Conservation (phyloP, 1,140 invertebrate species). For the Linepithema humile region DNA sequence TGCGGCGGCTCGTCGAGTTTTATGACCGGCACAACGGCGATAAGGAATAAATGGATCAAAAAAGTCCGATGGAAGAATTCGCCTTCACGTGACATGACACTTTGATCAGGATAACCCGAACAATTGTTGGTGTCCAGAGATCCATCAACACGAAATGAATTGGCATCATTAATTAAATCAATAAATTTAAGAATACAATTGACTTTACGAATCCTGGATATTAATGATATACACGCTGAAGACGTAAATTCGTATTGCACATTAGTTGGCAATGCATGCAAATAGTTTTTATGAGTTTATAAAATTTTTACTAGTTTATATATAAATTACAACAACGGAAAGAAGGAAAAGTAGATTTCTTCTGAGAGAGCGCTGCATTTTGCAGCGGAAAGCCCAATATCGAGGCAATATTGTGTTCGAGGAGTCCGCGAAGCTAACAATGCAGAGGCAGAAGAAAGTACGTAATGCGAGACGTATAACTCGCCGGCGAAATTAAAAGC, state of each 20-base stretch:
- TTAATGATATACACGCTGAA: neutral
- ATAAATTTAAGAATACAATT: neutral
- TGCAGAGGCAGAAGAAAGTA: neutral
- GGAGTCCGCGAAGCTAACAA: neutral
- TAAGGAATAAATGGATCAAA: conserved; percentile 22
- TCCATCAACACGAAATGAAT: neutral
- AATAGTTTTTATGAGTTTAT: neutral
- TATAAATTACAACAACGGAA: neutral
- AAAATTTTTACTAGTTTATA: neutral
- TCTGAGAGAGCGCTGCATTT: neutral
- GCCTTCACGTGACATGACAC: conserved; percentile 20
- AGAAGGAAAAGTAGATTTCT: neutral
- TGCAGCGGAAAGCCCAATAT: neutral
- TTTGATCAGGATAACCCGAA: neutral
- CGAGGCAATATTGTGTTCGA: neutral
- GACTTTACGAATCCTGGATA: neutral
- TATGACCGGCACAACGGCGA: conserved; percentile 41
- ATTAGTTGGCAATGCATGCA: neutral
- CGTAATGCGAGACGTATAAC: conserved; percentile 7
- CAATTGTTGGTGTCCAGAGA: neutral
- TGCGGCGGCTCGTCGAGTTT: conserved; percentile 51
- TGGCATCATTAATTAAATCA: neutral
- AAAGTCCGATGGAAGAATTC: neutral
- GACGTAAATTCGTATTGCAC: neutral
- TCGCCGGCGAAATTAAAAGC: conserved; percentile 35